Conservation (phyloP, 2,113 vertebrate genomes). For the Gobiocypris rarus region DNA sequence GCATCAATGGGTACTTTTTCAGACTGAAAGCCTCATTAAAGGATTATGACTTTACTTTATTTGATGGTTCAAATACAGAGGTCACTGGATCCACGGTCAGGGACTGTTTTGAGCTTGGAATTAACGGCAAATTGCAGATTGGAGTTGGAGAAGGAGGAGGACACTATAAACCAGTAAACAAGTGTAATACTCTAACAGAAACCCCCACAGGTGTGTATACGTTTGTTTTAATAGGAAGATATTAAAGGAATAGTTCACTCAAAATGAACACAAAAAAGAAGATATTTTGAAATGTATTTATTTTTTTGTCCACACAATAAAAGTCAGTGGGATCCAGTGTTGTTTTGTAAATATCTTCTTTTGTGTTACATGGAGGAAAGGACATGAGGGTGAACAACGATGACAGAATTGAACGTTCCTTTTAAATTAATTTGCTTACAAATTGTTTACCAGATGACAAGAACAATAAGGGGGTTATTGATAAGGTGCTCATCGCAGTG, state of each 20-base stretch:
- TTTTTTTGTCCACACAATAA: not conserved
- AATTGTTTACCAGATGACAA: conserved; percentile 4
- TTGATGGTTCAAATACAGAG: conserved; percentile 67
- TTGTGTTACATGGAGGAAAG: not conserved
- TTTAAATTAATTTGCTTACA: not conserved
- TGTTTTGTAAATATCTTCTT: not conserved
- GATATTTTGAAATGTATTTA: no score
- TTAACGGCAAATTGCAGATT: not conserved
- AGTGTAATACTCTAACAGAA: conserved; percentile 50
- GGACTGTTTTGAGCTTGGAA: conserved; percentile 74
- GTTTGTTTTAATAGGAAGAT: not conserved
- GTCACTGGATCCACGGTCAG: conserved; percentile 72
- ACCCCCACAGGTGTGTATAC: conserved; percentile 61
- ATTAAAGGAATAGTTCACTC: not conserved
- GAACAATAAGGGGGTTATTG: conserved; percentile 70
- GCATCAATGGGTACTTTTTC: not conserved
- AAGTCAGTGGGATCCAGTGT: not conserved
- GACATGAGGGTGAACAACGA: not conserved
- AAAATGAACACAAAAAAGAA: not conserved
- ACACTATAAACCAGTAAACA: accelerated
- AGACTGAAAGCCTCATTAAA: not conserved
- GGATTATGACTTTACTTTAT: not conserved
- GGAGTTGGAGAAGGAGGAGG: accelerated
- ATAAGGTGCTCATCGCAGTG: conserved; percentile 80
- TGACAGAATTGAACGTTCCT: not conserved